Base-by-base conservation (phyloP, 2,797 vertebrate genomes). In the Labeo calbasu region DNA sequence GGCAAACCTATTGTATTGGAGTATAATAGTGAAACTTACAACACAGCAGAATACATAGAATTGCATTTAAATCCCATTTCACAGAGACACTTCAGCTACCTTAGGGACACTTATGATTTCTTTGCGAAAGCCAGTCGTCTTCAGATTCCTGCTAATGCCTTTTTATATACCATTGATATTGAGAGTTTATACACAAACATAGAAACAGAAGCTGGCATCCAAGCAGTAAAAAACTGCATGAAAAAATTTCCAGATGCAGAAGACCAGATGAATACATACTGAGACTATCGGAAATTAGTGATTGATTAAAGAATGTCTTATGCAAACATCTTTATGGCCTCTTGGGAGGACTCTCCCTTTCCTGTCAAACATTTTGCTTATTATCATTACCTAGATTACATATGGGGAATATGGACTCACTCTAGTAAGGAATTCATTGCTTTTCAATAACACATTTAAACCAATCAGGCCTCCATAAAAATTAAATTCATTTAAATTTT, bases 171-270 rank as follows among this genome's bases (percentile, higher is more conserved):
- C 1, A 70, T 75, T 0, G 83, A 79, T 17, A 53, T 84, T 5
- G 53, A 84, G 0, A 84, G 83, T 61, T 21, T 84, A 81, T 6
- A 85, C 69, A 85, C 69, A n/a, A 77, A 77, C 12, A 77, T 77
- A 48, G 46, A 48, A 48, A 48, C 46, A 48, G 46, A 48, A 48
- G 46, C 46, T 48, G 46, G 46, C 46, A 48, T 48, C 46, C 46
- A 12, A 48, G 46, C 46, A 11, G 46, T 48, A 48, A 48, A 48
- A 48, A 48, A 48, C 11, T 48, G 11, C 46, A 48, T 48, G 46
- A 11, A 48, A 48, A 48, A 48, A 48, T 0, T 12, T 2, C 0
- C 9, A 48, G 46, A 48, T 48, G 46, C 46, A 48, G 13, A 48
- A 48, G 46, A 12, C 28, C 50, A 10, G 48, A 76, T 32, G 6